These are phyloP conservation scores for Crocuta crocuta DNA, from an alignment of 2,113 vertebrate species.

Conservation along the genomic window DNA sequence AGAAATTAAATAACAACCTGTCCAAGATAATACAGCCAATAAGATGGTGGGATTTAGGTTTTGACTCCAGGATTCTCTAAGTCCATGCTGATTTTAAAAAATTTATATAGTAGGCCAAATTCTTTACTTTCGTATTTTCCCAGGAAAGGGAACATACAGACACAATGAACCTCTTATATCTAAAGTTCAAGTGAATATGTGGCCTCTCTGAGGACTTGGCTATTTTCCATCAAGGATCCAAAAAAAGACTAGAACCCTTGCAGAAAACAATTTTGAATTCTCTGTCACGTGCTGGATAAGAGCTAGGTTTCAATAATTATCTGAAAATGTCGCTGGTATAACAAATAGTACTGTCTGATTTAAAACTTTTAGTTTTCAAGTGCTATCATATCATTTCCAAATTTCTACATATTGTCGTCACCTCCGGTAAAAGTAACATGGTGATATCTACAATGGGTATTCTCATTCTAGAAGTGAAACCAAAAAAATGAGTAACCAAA, in stretches of 20 bases:
- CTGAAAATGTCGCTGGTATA: neutral
- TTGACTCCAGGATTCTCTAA: constrained; percentile 23
- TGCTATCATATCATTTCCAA: neutral
- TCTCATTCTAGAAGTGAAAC: neutral
- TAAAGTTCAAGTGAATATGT: constrained; percentile 28
- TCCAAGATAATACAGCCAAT: constrained; percentile 7
- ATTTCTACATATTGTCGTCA: neutral
- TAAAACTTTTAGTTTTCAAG: neutral
- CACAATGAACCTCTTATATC: neutral
- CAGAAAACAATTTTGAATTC: neutral
- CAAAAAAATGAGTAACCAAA: neutral
- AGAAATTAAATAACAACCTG: constrained; percentile 27
- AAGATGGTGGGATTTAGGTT: neutral
- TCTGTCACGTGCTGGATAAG: neutral
- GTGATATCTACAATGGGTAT: neutral
- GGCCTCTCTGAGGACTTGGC: neutral
- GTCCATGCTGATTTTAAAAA: neutral
- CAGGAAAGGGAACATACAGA: neutral
- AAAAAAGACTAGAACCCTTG: neutral
- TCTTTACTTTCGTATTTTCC: constrained; percentile 2
- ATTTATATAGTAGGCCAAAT: neutral
- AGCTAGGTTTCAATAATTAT: neutral
- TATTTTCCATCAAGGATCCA: constrained; percentile 24
- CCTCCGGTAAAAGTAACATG: neutral
- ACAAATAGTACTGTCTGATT: neutral